Evolutionary conservation across 1,140 invertebrate genomes (phyloP), one percentile per base, ranked within the genome.

Genomic region (Trichoplusia ni): DNA sequence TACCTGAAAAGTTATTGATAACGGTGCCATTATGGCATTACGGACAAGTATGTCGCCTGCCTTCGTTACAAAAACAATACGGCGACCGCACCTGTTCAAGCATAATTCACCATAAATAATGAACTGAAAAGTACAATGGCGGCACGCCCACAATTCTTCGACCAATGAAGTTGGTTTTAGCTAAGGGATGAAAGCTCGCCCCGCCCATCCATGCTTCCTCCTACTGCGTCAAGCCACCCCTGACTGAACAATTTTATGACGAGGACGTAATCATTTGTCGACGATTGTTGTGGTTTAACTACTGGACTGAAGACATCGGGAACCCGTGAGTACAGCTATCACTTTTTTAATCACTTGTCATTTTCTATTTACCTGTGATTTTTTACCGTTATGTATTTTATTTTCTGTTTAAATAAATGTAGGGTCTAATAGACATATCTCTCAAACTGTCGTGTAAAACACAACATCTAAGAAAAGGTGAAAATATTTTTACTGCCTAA

Each of bases 241-340:
- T 11, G 11, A 9, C 25, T 54, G 51, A 49, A 21, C 49, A 65
- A 31, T 35, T 33, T 65, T 59, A 59, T 33, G 11, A 33, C 53
- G 61, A 49, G 38, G 31, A 40, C 31, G 49, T 65, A 58, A 65
- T 59, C 63, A 59, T 49, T 59, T 49, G 42, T 40, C 16, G 38
- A 23, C 23, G 42, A 65, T 58, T 49, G 53, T 33, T 16, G 63
- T 18, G 40, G 16, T 16, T 38, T 44, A 23, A 25, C 51, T 37
- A 54, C n/a, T 13, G 1, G n/a, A 14, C 35, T 38, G 51, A 25
- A 33, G 51, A 54, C 21, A 54, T 54, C 33, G 38, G 8, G 18
- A 25, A 37, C 51, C 6, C 33, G 51, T 54, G 18, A 54, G 51
- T 54, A 21, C 31, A 11, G 3, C n/a, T 16, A 8, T 35, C 2